phyloP scores from a whole-genome alignment of 2,888 invertebrate genomes.

The Fragum sueziense region DNA sequence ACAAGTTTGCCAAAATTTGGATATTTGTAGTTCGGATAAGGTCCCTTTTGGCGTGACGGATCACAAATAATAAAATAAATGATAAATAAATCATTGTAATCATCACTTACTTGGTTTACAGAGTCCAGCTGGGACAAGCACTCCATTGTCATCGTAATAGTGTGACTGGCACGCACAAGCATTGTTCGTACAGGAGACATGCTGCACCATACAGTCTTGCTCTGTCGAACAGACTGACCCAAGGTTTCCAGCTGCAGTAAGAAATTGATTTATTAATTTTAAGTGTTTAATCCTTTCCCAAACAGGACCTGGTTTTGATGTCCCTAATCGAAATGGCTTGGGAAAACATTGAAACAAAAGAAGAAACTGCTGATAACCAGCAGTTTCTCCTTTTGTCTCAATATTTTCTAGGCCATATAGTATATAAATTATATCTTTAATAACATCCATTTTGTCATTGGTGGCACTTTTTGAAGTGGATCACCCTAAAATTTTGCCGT shows the following conservation, averaged over 20 bases:
- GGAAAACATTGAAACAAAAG: constrained; percentile 1
- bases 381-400: neutral
- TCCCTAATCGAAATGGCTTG: too few relatives aligned
- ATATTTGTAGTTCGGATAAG: too few relatives aligned
- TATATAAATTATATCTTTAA: too few relatives aligned
- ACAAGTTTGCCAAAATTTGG: too few relatives aligned
- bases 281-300: neutral
- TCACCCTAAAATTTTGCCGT: too few relatives aligned
- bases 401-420: neutral
- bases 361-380: too few relatives aligned
- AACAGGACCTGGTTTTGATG: too few relatives aligned
- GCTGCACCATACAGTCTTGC: constrained; percentile 36
- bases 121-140: constrained; percentile 23
- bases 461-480: too few relatives aligned
- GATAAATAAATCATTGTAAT: too few relatives aligned
- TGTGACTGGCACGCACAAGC: constrained; percentile 25
- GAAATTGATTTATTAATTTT: neutral
- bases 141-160: constrained; percentile 51
- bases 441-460: too few relatives aligned
- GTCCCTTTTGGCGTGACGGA: too few relatives aligned
- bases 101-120: constrained; percentile 53
- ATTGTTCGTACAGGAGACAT: constrained; percentile 31
- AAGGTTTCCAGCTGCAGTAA: constrained; percentile 45
- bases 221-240: constrained; percentile 22
- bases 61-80: too few relatives aligned